Evolutionary conservation across 2,888 invertebrate genomes (phyloP).

Genomic region (Onchidella celtica): DNA sequence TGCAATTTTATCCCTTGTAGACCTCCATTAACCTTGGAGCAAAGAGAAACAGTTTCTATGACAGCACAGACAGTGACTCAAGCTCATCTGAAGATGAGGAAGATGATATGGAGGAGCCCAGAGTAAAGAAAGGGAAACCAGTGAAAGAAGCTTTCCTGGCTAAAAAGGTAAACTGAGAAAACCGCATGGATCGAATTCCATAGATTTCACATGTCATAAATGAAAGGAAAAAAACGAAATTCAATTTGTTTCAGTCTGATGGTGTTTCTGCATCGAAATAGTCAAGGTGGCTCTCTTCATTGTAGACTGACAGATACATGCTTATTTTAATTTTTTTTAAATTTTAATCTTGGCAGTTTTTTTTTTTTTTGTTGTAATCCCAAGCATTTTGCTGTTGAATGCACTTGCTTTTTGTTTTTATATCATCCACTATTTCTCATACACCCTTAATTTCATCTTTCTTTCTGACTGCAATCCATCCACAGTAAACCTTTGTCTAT

Average conservation of each 20-base stretch:
- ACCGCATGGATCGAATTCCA: too few species aligned
- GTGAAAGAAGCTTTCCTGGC: constrained; percentile 67
- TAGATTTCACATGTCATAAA: too few species aligned
- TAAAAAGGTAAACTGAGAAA: constrained; percentile 65
- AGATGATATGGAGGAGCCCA: constrained; percentile 56
- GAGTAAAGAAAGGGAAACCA: constrained; percentile 68
- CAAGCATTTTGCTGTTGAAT: neutral
- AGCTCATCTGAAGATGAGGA: constrained; percentile 71
- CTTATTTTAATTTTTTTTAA: too few species aligned
- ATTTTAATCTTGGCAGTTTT: too few species aligned
- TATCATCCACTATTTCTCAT: neutral
- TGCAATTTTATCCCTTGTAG: constrained; percentile 51
- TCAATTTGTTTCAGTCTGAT: too few species aligned
- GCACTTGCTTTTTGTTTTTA: neutral
- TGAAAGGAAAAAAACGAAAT: too few species aligned
- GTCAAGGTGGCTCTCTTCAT: too few species aligned
- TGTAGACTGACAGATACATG: too few species aligned
- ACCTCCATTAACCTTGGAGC: constrained; percentile 71
- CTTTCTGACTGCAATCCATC: too few species aligned
- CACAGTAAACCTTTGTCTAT: too few species aligned
- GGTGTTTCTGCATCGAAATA: too few species aligned
- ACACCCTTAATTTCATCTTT: too few species aligned
- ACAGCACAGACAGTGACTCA: constrained; percentile 74
- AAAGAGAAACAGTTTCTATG: constrained; percentile 73
- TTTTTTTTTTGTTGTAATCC: neutral